Percentiles rank a stretch among this genome's conserved stretches.
phyloP scores from a whole-genome alignment of 2,113 vertebrate genomes.

The Grammomys dolichurus region DNA sequence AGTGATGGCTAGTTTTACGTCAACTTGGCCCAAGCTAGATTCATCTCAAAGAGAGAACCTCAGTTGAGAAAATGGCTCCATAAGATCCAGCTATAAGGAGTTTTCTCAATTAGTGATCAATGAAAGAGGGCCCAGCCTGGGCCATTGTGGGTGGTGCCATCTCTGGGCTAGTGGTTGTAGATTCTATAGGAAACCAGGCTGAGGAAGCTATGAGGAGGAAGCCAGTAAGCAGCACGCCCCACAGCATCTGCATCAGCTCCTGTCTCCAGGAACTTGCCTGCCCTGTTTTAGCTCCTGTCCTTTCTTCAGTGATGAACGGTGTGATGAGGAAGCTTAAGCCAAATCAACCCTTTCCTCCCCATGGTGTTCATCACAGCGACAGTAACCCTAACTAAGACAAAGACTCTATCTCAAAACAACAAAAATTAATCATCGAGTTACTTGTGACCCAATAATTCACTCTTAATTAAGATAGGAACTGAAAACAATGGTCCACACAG shows the following conservation, averaged over 20 bases:
- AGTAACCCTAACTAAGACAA: background rate
- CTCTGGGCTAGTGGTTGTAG: too few species aligned
- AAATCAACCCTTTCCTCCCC: background rate
- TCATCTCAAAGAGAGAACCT: background rate
- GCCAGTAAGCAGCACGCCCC: background rate
- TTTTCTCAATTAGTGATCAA: background rate
- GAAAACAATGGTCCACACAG: background rate
- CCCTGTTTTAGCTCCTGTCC: background rate
- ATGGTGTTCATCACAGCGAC: background rate
- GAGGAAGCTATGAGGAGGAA: background rate
- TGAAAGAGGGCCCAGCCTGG: background rate
- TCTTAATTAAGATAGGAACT: background rate
- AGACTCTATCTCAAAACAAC: background rate
- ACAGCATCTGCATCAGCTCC: background rate
- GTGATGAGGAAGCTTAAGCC: background rate
- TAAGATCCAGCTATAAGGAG: background rate
- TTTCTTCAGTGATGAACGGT: background rate
- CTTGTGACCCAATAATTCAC: constrained; percentile 2
- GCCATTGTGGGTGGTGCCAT: background rate
- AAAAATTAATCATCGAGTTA: background rate
- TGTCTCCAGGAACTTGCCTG: background rate
- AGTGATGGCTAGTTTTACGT: background rate
- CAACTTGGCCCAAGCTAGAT: background rate
- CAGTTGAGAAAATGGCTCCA: background rate
- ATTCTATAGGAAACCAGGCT: background rate